phyloP scores from a whole-genome alignment of 2,113 vertebrate genomes.

The Pagrus major region DNA sequence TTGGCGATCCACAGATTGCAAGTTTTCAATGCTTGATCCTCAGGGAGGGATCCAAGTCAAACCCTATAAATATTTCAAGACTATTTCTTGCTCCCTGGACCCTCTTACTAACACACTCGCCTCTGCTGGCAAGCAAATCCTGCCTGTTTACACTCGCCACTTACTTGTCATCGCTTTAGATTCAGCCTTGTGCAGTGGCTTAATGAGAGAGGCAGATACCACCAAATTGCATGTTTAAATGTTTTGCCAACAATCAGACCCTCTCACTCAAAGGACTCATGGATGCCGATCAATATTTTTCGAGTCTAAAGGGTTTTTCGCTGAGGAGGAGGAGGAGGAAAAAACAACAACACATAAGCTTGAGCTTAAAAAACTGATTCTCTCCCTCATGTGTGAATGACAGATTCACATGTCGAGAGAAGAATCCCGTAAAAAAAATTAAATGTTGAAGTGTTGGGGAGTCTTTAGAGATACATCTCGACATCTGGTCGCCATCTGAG shows the following conservation, averaged over 20 bases:
- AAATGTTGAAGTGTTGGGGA: constrained; percentile 62
- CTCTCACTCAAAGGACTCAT: constrained; percentile 51
- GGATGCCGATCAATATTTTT: constrained; percentile 68
- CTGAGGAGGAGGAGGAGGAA: constrained; percentile 7
- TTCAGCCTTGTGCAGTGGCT: constrained; percentile 56
- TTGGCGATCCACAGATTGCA: constrained; percentile 86
- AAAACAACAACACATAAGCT: constrained; percentile 29
- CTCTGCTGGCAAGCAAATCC: constrained; percentile 64
- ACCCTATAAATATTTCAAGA: constrained; percentile 92
- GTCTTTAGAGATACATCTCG: constrained; percentile 76
- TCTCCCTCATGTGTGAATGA: constrained; percentile 48
- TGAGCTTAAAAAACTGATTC: constrained; percentile 48
- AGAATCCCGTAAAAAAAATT: constrained; percentile 59
- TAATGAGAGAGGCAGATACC: constrained; percentile 68
- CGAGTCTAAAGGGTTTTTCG: constrained; percentile 41
- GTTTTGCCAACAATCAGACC: constrained; percentile 70
- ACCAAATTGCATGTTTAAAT: constrained; percentile 65
- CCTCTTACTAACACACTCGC: constrained; percentile 71
- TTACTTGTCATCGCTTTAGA: constrained; percentile 69
- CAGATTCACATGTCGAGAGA: constrained; percentile 51
- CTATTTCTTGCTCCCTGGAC: constrained; percentile 76
- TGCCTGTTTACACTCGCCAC: constrained; percentile 70
- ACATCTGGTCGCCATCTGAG: constrained; percentile 85
- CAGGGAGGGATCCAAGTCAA: constrained; percentile 87
- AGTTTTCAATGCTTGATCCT: constrained; percentile 87